A percentile compares a stretch with the other conserved stretches of the same genome.
These are phyloP conservation scores for Perdita meconis DNA, from an alignment of 2,888 invertebrate species.

Conservation along the genomic window DNA sequence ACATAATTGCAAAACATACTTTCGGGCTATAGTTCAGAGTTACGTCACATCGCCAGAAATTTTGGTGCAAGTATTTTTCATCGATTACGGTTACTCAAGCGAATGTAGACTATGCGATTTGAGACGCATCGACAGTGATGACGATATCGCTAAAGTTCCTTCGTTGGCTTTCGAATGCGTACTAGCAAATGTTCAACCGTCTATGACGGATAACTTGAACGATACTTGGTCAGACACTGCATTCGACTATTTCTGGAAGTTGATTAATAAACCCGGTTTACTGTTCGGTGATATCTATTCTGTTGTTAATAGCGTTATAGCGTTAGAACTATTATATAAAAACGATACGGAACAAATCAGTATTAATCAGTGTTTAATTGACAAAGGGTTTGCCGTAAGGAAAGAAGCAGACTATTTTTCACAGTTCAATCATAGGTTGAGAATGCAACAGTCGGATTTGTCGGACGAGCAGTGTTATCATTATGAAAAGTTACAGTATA, in stretches of 20 bases:
- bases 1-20: conserved; percentile 77
- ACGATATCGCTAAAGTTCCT: conserved; percentile 80
- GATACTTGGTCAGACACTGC: conserved; percentile 88
- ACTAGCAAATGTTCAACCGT: conserved; percentile 89
- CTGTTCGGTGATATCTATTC: conserved; percentile 88
- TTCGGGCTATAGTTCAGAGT: conserved; percentile 72
- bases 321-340: conserved; percentile 86
- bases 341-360: conserved; percentile 77
- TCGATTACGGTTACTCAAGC: conserved; percentile 91
- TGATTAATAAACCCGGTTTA: conserved; percentile 79
- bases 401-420: conserved; percentile 92
- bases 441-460: conserved; percentile 79
- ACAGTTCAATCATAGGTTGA: conserved; percentile 80
- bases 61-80: conserved; percentile 87
- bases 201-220: conserved; percentile 86
- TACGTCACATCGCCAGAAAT: conserved; percentile 51
- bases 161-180: conserved; percentile 90
- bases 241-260: conserved; percentile 83
- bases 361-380: conserved; percentile 88
- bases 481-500: conserved; percentile 76
- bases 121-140: conserved; percentile 75
- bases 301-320: conserved; percentile 90
- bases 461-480: conserved; percentile 72
- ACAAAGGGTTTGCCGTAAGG: conserved; percentile 87
- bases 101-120: conserved; percentile 85